Conservation (phyloP, 2,888 invertebrate genomes). For the Epsilonema sp. region DNA sequence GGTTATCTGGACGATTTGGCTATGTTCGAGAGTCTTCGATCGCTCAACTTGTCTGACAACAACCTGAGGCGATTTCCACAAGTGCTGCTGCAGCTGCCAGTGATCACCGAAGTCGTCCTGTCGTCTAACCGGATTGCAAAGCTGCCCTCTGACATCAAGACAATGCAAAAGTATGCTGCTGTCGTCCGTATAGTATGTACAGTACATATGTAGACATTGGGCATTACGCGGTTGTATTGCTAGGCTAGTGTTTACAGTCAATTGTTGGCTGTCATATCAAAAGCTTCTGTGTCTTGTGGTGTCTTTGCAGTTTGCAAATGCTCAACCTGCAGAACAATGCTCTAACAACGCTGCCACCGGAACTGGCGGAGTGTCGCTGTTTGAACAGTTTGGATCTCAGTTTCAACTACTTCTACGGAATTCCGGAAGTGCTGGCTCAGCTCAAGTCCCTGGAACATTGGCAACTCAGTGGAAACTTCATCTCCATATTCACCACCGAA, state of each 20-base stretch:
- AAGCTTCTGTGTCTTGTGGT: too few relatives aligned
- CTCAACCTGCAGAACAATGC: slow-evolving; percentile 19
- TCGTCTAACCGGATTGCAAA: slow-evolving; percentile 16
- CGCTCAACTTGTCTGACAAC: slow-evolving; percentile 34
- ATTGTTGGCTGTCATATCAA: too few relatives aligned
- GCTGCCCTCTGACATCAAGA: slow-evolving; percentile 26
- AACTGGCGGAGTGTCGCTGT: slow-evolving; percentile 12
- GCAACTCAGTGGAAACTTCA: slow-evolving; percentile 10
- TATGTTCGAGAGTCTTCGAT: slow-evolving; percentile 28
- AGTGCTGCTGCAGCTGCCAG: slow-evolving; percentile 24
- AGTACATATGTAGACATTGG: too few relatives aligned
- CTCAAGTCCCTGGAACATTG: slow-evolving; percentile 9
- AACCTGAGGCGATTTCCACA: slow-evolving; percentile 29
- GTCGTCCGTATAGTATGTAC: too few relatives aligned
- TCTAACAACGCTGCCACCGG: slow-evolving; percentile 14
- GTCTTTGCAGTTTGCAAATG: slow-evolving; percentile 10
- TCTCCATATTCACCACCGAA: slow-evolving; percentile 2
- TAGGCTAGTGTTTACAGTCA: too few relatives aligned
- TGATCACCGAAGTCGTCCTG: slow-evolving; percentile 14
- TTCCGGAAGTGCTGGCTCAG: slow-evolving; percentile 11
- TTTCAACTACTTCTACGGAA: slow-evolving; percentile 17
- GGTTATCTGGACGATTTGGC: slow-evolving; percentile 35
- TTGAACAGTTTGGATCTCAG: slow-evolving; percentile 15
- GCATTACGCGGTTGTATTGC: too few relatives aligned
- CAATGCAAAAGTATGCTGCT: slow-evolving; percentile 10